phyloP scores from a whole-genome alignment of 2,888 invertebrate genomes.

The Sphaerophoria rueppellii region DNA sequence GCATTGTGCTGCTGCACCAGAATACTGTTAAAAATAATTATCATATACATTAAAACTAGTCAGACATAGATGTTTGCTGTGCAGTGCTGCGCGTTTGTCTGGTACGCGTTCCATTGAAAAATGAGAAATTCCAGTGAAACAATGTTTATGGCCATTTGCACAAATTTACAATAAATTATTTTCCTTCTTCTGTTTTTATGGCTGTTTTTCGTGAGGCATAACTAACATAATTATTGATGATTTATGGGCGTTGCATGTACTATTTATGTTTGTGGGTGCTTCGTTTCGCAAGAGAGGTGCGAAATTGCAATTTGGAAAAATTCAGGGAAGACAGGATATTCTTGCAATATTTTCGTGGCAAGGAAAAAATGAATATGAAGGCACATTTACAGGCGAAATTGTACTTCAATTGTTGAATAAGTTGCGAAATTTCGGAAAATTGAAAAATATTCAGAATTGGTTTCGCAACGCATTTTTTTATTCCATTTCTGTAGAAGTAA shows the following conservation, averaged over 20 bases:
- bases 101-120: constrained; percentile 60
- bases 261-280: constrained; percentile 12
- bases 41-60: constrained; percentile 14
- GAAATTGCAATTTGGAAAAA: too few relatives aligned
- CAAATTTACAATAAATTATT: constrained; percentile 64
- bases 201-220: constrained; percentile 24
- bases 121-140: constrained; percentile 54
- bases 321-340: too few relatives aligned
- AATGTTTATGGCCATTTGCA: constrained; percentile 66
- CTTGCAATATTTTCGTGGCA: too few relatives aligned
- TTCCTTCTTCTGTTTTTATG: constrained; percentile 1
- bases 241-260: constrained; percentile 50
- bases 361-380: too few relatives aligned
- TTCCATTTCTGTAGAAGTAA: too few relatives aligned
- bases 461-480: too few relatives aligned
- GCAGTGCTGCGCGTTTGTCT: constrained; percentile 40
- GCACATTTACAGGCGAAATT: too few relatives aligned
- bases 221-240: constrained; percentile 51
- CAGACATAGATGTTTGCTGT: background rate
- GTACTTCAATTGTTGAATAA: too few relatives aligned
- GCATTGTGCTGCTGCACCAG: constrained; percentile 50
- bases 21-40: constrained; percentile 41
- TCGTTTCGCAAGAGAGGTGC: background rate
- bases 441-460: too few relatives aligned
- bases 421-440: too few relatives aligned